Evolutionary conservation across 1,140 invertebrate genomes (phyloP), one percentile per base, ranked within the genome.

Genomic region (Bilobella aurantiaca): DNA sequence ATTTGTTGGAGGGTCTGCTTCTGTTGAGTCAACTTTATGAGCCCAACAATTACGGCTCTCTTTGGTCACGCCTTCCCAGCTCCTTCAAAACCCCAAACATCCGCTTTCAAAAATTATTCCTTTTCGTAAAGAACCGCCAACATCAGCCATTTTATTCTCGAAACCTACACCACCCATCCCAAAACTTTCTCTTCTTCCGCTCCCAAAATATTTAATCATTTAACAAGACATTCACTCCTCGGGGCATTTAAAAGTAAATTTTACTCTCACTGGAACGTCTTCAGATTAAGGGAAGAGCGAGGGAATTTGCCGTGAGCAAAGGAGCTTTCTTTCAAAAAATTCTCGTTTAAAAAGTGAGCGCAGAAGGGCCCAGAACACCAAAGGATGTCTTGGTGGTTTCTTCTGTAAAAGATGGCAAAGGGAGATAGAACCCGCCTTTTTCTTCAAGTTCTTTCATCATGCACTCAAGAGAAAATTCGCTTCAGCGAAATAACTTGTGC

Each of bases 141-240:
- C 23, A 42, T 12, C 8, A 42, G 37, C 8, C 8, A 42, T n/a
- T n/a, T n/a, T n/a, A n/a, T n/a, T n/a, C n/a, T n/a, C n/a, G n/a
- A n/a, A n/a, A n/a, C n/a, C n/a, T n/a, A n/a, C 34, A 42, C 34
- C 34, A 42, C 34, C 34, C 8, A 8, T 18, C 8, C 18, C 34
- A 42, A 42, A 42, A 42, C 8, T 18, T 42, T 18, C 34, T 42
- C 18, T 18, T 16, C 49, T 53, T 53, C 23, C 49, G 12, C 49
- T 53, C 5, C 49, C 49, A 53, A 53, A 53, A 53, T 53, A 53
- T 53, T 53, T 53, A 53, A 53, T 53, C 49, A 53, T 53, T 53
- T 53, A 53, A 53, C 12, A 53, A 53, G 49, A 53, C 49, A 23
- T 53, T 53, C 49, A 53, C 25, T 53, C 49, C 49, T 53, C 49